Conservation (phyloP, 2,888 invertebrate genomes). For the Hypercompe scribonia region DNA sequence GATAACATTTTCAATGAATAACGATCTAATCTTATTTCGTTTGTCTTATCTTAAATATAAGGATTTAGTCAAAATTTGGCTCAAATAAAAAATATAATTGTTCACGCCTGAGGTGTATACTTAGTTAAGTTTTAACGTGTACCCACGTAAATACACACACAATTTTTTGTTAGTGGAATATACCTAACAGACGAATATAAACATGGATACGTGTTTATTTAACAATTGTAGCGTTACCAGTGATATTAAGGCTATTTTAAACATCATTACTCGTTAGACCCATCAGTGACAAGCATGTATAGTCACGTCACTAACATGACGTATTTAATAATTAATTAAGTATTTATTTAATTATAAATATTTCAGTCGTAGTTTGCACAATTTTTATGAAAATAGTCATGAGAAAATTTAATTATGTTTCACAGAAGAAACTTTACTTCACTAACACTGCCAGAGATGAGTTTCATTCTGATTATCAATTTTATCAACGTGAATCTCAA, state of each 20-base stretch:
- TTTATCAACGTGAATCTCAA: too few relatives aligned
- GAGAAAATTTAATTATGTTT: neutral
- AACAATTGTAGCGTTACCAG: neutral
- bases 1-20: too few relatives aligned
- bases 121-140: neutral
- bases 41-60: neutral
- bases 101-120: neutral
- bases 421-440: neutral
- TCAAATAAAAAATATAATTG: neutral
- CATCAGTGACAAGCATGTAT: neutral
- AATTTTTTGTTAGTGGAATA: neutral
- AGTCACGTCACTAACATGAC: neutral
- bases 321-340: neutral
- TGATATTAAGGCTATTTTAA: conserved; percentile 3
- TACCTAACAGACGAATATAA: neutral
- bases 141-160: neutral
- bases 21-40: too few relatives aligned
- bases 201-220: neutral
- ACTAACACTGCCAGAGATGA: neutral
- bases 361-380: neutral
- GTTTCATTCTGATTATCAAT: too few relatives aligned
- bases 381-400: neutral
- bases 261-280: neutral
- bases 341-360: neutral
- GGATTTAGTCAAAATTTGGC: neutral